Evolutionary conservation across 2,797 vertebrate species (phyloP), one percentile per base, ranked within the genome.

Genomic region (Tauraco hartlaubi): DNA sequence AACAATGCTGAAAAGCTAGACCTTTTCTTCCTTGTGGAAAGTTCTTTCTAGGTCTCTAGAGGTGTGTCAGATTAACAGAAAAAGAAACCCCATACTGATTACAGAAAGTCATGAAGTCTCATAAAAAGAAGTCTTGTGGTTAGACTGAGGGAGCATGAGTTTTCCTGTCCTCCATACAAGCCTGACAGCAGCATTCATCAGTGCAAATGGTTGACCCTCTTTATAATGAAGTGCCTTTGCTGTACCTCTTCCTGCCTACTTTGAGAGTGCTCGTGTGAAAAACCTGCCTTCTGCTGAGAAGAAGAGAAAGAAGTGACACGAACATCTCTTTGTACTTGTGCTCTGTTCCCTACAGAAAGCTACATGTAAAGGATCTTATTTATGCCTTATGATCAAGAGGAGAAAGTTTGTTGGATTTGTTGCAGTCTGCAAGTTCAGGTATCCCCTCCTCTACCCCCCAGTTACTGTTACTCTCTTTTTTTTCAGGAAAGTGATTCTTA

Each of bases 401-500:
- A 81, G 35, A 76, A 80, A 73, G 51, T 88, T 61, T 71, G 44
- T 52, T 91, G 44, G 48, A 31, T 94, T 91, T 93, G n/a, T 87
- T 69, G 63, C 3, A 55, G 29, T 75, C 25, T 79, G 2, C 28
- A 54, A 68, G 39, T 77, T 59, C 33, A 18, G 35, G 17, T 49
- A 16, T 73, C 29, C 22, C 6, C 3, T 62, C 37, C 4, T 66
- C 18, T 67, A 16, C 28, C 7, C 39, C 75, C 15, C 14, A 43
- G 26, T 94, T 63, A 62, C 56, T 49, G 52, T 74, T 46, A 43
- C 26, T 75, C 46, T 41, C 39, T 41, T 39, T 51, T 46, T 59
- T 61, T 56, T 26, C 51, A 63, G 66, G 52, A 88, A 88, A 44
- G 22, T 63, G 0, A 22, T 68, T 88, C 43, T 33, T 56, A 31